Evolutionary conservation across 2,888 invertebrate genomes (phyloP).

Genomic region (Acronicta aceris): DNA sequence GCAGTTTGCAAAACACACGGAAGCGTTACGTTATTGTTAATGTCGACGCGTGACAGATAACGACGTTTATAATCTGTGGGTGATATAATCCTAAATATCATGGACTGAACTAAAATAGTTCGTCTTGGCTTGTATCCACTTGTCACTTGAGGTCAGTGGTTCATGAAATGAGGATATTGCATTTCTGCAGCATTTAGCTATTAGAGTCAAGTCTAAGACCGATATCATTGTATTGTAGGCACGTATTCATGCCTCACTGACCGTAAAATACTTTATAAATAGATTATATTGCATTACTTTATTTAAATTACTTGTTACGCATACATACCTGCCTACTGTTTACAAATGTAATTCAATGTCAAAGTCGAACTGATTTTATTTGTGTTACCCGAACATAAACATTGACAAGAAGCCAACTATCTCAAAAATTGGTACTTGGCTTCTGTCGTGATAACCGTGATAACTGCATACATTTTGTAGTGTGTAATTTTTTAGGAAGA

Average conservation of each 20-base stretch:
- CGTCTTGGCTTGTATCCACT: constrained; percentile 79
- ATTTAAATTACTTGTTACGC: too few species aligned
- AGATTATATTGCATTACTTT: not conserved
- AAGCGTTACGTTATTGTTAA: constrained; percentile 31
- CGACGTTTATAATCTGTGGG: constrained; percentile 42
- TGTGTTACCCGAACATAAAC: constrained; percentile 32
- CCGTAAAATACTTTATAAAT: constrained; percentile 1
- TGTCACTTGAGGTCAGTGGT: constrained; percentile 69
- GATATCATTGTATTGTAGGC: too few species aligned
- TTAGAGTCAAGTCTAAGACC: too few species aligned
- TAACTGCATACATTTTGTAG: constrained; percentile 23
- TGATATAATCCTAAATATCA: constrained; percentile 60
- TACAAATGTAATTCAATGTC: constrained; percentile 35
- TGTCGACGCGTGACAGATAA: constrained; percentile 37
- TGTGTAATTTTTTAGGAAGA: constrained; percentile 23
- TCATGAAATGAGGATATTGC: constrained; percentile 58
- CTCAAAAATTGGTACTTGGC: constrained; percentile 39
- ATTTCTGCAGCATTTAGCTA: constrained; percentile 22
- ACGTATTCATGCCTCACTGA: not conserved
- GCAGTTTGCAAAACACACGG: constrained; percentile 27
- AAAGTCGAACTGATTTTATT: constrained; percentile 35
- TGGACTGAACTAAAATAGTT: constrained; percentile 72
- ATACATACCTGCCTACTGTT: not conserved
- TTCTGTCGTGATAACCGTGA: constrained; percentile 26
- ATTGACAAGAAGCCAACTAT: constrained; percentile 50